A percentile compares a stretch with the other conserved stretches of the same genome.
Evolutionary conservation across 2,113 vertebrate species (phyloP).

Genomic region (Laterallus jamaicensis): DNA sequence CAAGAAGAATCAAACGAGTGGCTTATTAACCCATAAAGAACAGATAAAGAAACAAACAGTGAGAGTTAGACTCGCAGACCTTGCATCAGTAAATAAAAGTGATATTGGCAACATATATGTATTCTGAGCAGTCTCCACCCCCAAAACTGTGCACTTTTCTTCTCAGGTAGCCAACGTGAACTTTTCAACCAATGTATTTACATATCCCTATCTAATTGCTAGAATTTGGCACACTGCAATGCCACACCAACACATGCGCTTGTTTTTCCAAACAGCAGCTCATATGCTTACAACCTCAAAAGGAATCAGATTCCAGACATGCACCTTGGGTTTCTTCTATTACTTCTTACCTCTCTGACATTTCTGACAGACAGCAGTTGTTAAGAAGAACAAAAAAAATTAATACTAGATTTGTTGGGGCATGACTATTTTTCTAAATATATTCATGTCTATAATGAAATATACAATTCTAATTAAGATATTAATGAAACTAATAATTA

Average conservation of each 20-base stretch:
- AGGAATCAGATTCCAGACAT: conserved; percentile 72
- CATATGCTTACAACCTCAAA: conserved; percentile 59
- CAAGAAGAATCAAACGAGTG: conserved; percentile 37
- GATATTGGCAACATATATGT: background rate
- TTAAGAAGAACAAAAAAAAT: conserved; percentile 78
- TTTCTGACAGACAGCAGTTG: conserved; percentile 83
- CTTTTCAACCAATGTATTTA: background rate
- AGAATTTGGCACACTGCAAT: conserved; percentile 66
- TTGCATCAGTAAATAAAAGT: conserved; percentile 55
- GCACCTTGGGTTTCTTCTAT: conserved; percentile 67
- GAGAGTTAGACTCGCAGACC: conserved; percentile 52
- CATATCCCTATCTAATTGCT: background rate
- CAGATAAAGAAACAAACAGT: conserved; percentile 53
- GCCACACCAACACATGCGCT: conserved; percentile 77
- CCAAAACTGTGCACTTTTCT: conserved; percentile 41
- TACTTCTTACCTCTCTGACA: conserved; percentile 83
- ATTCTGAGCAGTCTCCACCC: conserved; percentile 20
- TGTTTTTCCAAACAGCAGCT: conserved; percentile 53
- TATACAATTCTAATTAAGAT: background rate
- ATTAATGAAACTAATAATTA: background rate
- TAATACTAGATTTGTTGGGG: conserved; percentile 75
- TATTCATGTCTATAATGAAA: conserved; percentile 57
- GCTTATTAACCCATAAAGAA: conserved; percentile 47
- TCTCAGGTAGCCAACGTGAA: conserved; percentile 46
- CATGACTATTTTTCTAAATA: conserved; percentile 59